Base-by-base conservation (phyloP, 2,888 invertebrate genomes). In the Rugalucina vietnamica region DNA sequence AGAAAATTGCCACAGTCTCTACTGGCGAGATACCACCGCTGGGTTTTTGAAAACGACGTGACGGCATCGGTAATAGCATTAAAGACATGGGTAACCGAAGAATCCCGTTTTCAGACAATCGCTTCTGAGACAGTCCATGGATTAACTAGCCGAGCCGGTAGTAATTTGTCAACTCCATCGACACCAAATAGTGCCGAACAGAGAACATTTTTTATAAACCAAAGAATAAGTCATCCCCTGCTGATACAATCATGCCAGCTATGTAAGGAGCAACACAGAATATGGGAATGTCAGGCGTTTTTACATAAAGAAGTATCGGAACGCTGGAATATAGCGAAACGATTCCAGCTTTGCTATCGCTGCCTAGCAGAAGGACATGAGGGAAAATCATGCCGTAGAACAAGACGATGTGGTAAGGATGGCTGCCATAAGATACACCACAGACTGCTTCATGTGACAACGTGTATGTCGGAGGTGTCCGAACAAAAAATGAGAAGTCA, bases 361-460 rank as follows among this genome's bases (percentile, higher is more conserved):
- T 83, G 83, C 29, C 32, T 83, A 24, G 54, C 76, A n/a, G 37
- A 49, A 50, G 29, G 39, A 21, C 82, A 82, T 57, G 4, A 14
- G 8, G 82, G 82, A 1, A 43, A 29, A 34, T 24, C 70, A 2
- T 82, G 78, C 29, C 50, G 14, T 54, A 54, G 71, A 29, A 18
- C 49, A 0, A 43, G n/a, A 27, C 0, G 18, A 14, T 74, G 80
- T 27, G 75, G 75, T 1, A 50, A 70, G 1, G 32, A 75, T 70
- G 72, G 65, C 29, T 82, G 77, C 32, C 14, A 1, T 4, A 82
- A 54, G 37, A 36, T 32, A 1, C 81, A 82, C 60, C 65, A 82
- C 29, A 78, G 78, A 70, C 43, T 82, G 8, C 36, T 82, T 21
- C 82, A 78, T n/a, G n/a, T n/a, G n/a, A n/a, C n/a, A n/a, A n/a